Percentiles rank a stretch among this genome's conserved stretches.
phyloP scores from a whole-genome alignment of 2,113 vertebrate species.

The Pavo muticus region DNA sequence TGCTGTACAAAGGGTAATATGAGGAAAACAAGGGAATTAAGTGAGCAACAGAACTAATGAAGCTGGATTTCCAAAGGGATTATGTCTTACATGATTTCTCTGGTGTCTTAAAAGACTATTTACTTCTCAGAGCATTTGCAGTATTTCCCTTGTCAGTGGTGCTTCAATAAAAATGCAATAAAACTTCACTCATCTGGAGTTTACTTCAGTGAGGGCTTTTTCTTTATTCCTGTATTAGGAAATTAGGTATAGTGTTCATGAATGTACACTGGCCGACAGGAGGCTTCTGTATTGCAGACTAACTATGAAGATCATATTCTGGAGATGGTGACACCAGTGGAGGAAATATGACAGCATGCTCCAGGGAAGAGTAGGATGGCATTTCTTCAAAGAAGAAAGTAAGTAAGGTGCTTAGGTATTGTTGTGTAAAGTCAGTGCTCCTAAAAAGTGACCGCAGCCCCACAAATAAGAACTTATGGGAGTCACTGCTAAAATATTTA shows the following conservation, averaged over 20 bases:
- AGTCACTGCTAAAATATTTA: not conserved
- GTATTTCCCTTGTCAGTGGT: not conserved
- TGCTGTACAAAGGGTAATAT: not conserved
- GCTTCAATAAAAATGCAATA: not conserved
- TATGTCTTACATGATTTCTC: not conserved
- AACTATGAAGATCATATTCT: not conserved
- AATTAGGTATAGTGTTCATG: not conserved
- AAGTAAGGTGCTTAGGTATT: not conserved
- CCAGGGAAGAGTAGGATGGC: not conserved
- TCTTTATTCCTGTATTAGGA: not conserved
- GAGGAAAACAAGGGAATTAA: not conserved
- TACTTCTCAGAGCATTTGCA: not conserved
- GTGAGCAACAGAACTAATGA: not conserved
- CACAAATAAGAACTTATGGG: not conserved
- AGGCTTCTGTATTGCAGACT: not conserved
- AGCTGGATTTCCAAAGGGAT: not conserved
- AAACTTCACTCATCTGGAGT: not conserved
- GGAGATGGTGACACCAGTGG: not conserved
- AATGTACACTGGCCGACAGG: not conserved
- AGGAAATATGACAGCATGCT: not conserved
- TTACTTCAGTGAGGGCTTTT: not conserved
- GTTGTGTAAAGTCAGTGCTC: not conserved
- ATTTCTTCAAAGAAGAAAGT: not conserved
- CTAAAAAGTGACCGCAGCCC: not conserved
- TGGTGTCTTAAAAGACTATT: not conserved